These are phyloP conservation scores for Buphagus erythrorhynchus DNA, from an alignment of 2,797 vertebrate species.

Conservation along the genomic window DNA sequence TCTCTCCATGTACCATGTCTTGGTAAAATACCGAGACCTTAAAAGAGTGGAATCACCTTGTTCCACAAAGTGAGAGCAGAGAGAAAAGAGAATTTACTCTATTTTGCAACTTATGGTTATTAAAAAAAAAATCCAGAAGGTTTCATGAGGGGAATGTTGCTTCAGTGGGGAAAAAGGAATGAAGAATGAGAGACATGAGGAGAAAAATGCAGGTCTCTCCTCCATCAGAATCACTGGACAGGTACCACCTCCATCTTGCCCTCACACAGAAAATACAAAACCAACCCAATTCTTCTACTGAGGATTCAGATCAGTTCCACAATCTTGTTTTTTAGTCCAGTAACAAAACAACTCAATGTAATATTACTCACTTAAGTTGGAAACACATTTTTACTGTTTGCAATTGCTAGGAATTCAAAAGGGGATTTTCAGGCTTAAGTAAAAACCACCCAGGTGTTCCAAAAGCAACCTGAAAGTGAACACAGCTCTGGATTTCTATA, in stretches of 20 bases:
- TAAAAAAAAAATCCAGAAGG: background rate
- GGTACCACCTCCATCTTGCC: background rate
- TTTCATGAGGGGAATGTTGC: background rate
- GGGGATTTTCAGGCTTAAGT: background rate
- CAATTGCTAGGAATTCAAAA: background rate
- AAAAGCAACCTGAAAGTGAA: background rate
- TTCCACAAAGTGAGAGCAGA: background rate
- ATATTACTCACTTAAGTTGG: background rate
- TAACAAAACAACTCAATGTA: background rate
- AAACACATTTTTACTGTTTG: background rate
- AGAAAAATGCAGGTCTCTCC: background rate
- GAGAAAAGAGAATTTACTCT: background rate
- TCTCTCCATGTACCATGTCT: rapidly evolving
- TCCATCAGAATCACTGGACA: background rate
- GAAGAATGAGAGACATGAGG: background rate
- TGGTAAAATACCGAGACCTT: background rate
- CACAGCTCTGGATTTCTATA: rapidly evolving
- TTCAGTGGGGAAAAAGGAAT: background rate
- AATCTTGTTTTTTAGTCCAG: background rate
- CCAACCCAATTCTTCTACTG: background rate
- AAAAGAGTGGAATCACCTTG: background rate
- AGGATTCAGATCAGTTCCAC: background rate
- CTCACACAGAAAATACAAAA: background rate
- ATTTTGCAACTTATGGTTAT: background rate
- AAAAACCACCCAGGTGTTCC: background rate